Evolutionary conservation across 1,140 invertebrate genomes (phyloP).

Genomic region (Neodiprion fabricii): DNA sequence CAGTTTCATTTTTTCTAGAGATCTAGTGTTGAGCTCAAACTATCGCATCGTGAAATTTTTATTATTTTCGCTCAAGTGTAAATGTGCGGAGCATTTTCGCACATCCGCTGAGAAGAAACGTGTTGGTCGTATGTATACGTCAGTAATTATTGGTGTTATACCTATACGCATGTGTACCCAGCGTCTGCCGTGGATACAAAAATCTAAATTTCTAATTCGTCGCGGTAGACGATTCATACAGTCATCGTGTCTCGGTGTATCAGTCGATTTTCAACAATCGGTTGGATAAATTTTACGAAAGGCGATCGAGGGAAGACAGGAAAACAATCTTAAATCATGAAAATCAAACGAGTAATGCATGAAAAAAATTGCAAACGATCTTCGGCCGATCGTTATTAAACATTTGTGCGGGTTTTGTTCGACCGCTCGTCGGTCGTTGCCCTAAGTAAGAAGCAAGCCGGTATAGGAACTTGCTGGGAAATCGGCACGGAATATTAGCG

Average conservation of each 20-base stretch:
- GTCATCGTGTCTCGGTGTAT: not conserved
- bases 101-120: too few relatives aligned
- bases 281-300: not conserved
- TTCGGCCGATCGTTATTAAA: not conserved
- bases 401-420: not conserved
- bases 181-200: not conserved
- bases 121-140: too few relatives aligned
- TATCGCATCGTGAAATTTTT: too few relatives aligned
- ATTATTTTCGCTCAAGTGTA: too few relatives aligned
- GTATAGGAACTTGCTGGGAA: not conserved
- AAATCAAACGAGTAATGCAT: not conserved
- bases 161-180: not conserved
- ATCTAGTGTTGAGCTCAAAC: too few relatives aligned
- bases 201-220: not conserved
- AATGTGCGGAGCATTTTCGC: too few relatives aligned
- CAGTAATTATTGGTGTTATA: too few relatives aligned
- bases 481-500: not conserved
- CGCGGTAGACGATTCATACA: not conserved
- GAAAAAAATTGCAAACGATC: not conserved
- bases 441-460: not conserved
- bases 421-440: not conserved
- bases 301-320: too few relatives aligned
- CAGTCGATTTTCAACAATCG: not conserved
- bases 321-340: not conserved
- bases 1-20: too few relatives aligned